phyloP scores from a whole-genome alignment of 2,888 invertebrate species.

The Druceiella hillmani region DNA sequence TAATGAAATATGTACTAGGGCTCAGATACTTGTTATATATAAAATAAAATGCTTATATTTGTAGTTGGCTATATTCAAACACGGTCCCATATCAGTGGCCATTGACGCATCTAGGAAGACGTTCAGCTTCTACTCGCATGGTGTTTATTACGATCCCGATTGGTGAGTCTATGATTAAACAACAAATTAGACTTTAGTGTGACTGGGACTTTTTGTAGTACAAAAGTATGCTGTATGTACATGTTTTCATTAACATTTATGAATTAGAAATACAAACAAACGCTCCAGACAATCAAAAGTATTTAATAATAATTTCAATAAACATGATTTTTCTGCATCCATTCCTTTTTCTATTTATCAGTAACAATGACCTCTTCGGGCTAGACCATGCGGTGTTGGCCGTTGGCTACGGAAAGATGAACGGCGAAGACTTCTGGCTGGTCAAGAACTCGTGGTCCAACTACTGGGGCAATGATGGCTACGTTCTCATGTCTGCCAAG shows the following conservation, averaged over 20 bases:
- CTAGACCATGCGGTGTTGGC: constrained; percentile 92
- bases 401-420: constrained; percentile 83
- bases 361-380: constrained; percentile 70
- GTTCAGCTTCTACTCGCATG: constrained; percentile 90
- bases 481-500: constrained; percentile 82
- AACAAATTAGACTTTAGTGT: no score
- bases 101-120: constrained; percentile 87
- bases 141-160: constrained; percentile 85
- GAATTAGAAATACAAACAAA: no score
- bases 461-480: constrained; percentile 96
- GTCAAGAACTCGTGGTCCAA: constrained; percentile 97
- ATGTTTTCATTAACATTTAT: no score
- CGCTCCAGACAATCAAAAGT: no score
- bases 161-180: constrained; percentile 49
- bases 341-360: no score
- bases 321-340: no score
- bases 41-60: no score
- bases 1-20: no score
- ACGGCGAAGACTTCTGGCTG: constrained; percentile 86
- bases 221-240: no score
- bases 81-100: constrained; percentile 88
- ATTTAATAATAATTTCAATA: no score
- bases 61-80: constrained; percentile 72
- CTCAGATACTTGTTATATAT: no score
- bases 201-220: no score